phyloP scores from a whole-genome alignment of 2,113 vertebrate species.

The Galemys pyrenaicus region DNA sequence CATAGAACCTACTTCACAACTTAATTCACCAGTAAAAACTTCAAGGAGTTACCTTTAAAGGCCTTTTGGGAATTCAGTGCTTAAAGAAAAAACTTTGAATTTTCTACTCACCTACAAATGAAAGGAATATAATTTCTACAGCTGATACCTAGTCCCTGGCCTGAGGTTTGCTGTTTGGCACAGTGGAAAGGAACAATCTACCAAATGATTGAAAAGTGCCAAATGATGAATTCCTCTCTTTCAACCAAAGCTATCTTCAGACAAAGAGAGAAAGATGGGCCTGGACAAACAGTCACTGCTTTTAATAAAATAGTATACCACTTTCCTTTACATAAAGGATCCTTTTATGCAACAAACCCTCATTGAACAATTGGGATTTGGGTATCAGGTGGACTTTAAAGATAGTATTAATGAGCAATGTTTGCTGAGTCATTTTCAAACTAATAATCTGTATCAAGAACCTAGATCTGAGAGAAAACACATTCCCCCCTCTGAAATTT shows the following conservation, averaged over 20 bases:
- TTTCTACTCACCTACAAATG: conserved; percentile 20
- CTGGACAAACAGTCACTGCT: neutral
- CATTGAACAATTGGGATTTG: conserved; percentile 15
- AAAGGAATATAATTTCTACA: neutral
- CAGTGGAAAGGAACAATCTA: neutral
- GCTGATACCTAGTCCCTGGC: neutral
- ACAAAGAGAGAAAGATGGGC: neutral
- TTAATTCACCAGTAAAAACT: conserved; percentile 24
- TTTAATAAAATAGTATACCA: neutral
- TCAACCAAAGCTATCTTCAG: neutral
- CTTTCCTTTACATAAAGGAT: conserved; percentile 32
- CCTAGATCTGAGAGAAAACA: neutral
- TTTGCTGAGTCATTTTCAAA: conserved; percentile 20
- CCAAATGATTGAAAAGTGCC: neutral
- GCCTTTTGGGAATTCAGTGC: neutral
- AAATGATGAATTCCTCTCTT: neutral
- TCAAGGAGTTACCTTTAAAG: neutral
- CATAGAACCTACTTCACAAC: neutral
- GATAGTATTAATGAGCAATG: neutral
- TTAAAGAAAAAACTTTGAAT: conserved; percentile 21
- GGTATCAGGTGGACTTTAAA: neutral
- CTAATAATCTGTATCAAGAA: neutral
- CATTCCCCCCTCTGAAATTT: conserved; percentile 16
- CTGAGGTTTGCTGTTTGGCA: neutral
- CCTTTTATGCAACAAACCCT: neutral